Evolutionary conservation across 1,140 invertebrate species (phyloP).

Genomic region (Anoplolepis gracilipes): DNA sequence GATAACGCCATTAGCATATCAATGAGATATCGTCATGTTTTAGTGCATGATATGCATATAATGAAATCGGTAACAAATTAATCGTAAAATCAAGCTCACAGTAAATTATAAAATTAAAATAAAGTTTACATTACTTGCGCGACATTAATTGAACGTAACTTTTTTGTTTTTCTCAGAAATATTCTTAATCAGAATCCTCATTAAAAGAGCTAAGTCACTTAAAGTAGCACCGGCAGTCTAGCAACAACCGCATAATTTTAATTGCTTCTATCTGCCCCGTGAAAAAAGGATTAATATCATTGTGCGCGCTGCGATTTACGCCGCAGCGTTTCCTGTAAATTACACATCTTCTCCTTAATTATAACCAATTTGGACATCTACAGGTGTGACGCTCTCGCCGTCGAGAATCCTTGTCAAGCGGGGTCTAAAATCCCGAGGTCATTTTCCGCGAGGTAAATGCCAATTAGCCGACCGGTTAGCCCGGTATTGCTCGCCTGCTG

Average conservation of each 20-base stretch:
- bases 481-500: slow-evolving; percentile 66
- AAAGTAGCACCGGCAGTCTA: neutral
- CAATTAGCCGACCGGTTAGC: slow-evolving; percentile 79
- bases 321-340: slow-evolving; percentile 50
- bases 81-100: no score
- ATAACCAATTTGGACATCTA: slow-evolving; percentile 54
- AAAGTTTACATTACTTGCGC: no score
- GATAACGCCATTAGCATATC: neutral
- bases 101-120: neutral
- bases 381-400: neutral
- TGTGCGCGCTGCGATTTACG: neutral
- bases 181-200: neutral
- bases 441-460: slow-evolving; percentile 79
- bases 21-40: no score
- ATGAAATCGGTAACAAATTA: neutral
- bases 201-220: neutral
- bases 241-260: neutral
- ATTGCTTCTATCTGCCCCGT: neutral
- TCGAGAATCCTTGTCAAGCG: slow-evolving; percentile 37
- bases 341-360: slow-evolving; percentile 60
- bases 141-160: neutral
- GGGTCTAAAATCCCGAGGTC: slow-evolving; percentile 70
- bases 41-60: neutral
- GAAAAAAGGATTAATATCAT: slow-evolving; percentile 3
- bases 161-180: neutral